phyloP scores from a whole-genome alignment of 2,797 vertebrate genomes.

The Numenius phaeopus region DNA sequence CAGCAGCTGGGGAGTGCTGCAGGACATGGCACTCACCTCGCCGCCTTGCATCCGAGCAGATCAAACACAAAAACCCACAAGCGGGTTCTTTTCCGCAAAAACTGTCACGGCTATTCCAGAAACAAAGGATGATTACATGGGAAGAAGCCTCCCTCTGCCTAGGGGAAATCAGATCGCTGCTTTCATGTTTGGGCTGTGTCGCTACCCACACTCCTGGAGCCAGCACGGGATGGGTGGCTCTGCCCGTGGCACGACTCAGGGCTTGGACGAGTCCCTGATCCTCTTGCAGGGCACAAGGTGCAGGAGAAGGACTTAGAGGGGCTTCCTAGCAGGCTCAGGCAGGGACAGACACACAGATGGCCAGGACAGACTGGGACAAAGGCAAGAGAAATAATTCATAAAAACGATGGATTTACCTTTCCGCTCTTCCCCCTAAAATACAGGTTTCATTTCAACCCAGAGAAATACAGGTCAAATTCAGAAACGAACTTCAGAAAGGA shows the following conservation, averaged over 20 bases:
- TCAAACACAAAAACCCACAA: not conserved
- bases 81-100: fast-evolving
- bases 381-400: not conserved
- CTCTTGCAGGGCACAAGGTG: fast-evolving
- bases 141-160: not conserved
- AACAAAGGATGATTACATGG: not conserved
- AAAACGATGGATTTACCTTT: not conserved
- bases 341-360: not conserved
- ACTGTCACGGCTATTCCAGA: not conserved
- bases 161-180: not conserved
- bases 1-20: fast-evolving
- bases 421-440: not conserved
- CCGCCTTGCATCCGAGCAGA: fast-evolving
- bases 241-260: fast-evolving
- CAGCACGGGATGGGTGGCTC: fast-evolving
- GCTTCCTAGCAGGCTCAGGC: not conserved
- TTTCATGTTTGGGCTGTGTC: not conserved
- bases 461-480: not conserved
- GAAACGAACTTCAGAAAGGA: not conserved
- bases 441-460: not conserved
- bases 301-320: not conserved
- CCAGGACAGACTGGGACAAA: not conserved
- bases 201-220: not conserved
- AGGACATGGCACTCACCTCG: not conserved
- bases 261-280: not conserved